Base-by-base conservation (phyloP, 2,888 invertebrate genomes). In the Lasioglossum leucozonium region DNA sequence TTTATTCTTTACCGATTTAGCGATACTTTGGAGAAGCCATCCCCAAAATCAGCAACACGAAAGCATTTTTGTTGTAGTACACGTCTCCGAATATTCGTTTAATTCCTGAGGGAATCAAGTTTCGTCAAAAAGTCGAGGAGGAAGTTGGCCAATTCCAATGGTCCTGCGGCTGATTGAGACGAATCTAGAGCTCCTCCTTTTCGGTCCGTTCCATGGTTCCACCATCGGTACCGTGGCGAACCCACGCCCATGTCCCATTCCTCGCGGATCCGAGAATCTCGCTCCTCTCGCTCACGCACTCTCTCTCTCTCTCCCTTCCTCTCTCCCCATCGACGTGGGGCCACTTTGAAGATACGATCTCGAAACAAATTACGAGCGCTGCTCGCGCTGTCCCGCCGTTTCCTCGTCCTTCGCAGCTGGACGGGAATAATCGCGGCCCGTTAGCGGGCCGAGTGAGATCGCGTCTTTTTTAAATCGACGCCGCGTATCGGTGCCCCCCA, bases 311-410 rank as follows among this genome's bases (percentile, higher is more conserved):
- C 79, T 82, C 81, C 44, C n/a, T 51, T 13, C 10, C 51, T 51
- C 51, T n/a, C 51, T 4, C n/a, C 51, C 79, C 88, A 82, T 88
- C 91, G 88, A 92, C 90, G 91, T 92, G 90, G 90, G 93, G 92
- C 93, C 93, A 94, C 94, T 93, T 94, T 93, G 93, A 92, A 92
- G 94, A 95, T 95, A 94, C 91, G 91, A 94, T 94, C 94, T 94
- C 92, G 93, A 93, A 94, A 94, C 94, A 94, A 94, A 94, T 95
- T 94, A 92, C 94, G 90, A 92, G 91, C 91, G 90, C 89, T 90
- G 91, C 89, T 84, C 86, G 78, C 79, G 84, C 77, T 65, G 78
- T 73, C 81, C 82, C 26, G 62, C 72, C 76, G 80, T 77, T 81
- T 85, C 77, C 85, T 84, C 84, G 84, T 88, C 88, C 89, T 92